Conservation (phyloP, 2,797 vertebrate species). For the Nasua narica region DNA sequence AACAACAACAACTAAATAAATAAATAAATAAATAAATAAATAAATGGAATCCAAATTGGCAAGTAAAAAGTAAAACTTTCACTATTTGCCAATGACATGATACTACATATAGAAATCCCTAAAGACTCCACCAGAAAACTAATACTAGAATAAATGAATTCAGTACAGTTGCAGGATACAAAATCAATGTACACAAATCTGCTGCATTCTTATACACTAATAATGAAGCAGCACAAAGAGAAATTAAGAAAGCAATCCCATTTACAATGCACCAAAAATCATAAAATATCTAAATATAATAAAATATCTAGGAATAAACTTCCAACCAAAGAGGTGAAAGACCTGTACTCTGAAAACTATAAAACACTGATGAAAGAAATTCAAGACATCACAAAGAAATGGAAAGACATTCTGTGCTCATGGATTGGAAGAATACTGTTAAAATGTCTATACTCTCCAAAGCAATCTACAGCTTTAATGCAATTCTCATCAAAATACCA, state of each 20-base stretch:
- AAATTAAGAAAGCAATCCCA: background rate
- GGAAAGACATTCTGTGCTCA: background rate
- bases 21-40: too few relatives aligned
- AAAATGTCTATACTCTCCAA: background rate
- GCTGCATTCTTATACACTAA: background rate
- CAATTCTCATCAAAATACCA: background rate
- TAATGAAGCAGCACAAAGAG: background rate
- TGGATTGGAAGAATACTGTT: background rate
- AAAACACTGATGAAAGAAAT: background rate
- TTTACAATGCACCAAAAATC: background rate
- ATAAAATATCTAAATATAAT: background rate
- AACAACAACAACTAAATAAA: too few relatives aligned
- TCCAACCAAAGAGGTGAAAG: background rate
- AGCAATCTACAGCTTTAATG: background rate
- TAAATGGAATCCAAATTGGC: background rate
- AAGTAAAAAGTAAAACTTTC: background rate
- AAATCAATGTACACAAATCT: background rate
- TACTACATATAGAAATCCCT: background rate
- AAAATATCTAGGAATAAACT: background rate
- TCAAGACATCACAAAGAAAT: background rate
- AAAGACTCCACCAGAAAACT: background rate
- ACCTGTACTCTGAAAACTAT: background rate
- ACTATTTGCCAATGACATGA: background rate
- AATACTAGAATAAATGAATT: background rate
- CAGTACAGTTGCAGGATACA: background rate